Conservation (phyloP, 35 echinoderm and acorn worm genomes). For the Nesometra sesokonis region DNA sequence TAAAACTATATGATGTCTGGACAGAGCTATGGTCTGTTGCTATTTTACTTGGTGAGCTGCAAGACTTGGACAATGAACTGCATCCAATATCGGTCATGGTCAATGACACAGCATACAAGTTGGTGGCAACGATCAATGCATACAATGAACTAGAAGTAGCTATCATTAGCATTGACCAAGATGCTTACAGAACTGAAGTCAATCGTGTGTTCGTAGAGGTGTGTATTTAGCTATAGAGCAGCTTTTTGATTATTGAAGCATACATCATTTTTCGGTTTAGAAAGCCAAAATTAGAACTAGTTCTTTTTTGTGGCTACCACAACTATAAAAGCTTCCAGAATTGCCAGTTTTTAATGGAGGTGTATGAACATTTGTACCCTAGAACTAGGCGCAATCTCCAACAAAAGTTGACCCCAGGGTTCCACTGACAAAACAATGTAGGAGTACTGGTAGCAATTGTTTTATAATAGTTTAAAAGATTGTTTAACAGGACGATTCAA, state of each 20-base stretch:
- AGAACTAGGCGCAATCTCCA: too few species aligned
- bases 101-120: conserved; percentile 9
- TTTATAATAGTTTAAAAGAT: too few species aligned
- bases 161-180: not conserved
- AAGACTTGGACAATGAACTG: conserved; percentile 39
- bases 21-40: conserved; percentile 18
- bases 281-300: too few species aligned
- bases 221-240: not conserved
- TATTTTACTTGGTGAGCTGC: conserved; percentile 26
- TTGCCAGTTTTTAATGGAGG: too few species aligned
- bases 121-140: not conserved
- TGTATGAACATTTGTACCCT: too few species aligned
- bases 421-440: too few species aligned
- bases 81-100: conserved; percentile 11
- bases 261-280: too few species aligned
- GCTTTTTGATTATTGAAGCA: not conserved
- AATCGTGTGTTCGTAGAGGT: not conserved
- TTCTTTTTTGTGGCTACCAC: too few species aligned
- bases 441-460: too few species aligned
- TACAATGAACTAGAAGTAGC: not conserved
- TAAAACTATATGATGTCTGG: conserved; percentile 28
- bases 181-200: not conserved
- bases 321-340: too few species aligned
- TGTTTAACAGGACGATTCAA: too few species aligned
- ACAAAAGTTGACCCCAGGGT: too few species aligned